Percentiles rank a stretch among this genome's conserved stretches.
Evolutionary conservation across 2,797 vertebrate species (phyloP).

Genomic region (Galago senegalensis): DNA sequence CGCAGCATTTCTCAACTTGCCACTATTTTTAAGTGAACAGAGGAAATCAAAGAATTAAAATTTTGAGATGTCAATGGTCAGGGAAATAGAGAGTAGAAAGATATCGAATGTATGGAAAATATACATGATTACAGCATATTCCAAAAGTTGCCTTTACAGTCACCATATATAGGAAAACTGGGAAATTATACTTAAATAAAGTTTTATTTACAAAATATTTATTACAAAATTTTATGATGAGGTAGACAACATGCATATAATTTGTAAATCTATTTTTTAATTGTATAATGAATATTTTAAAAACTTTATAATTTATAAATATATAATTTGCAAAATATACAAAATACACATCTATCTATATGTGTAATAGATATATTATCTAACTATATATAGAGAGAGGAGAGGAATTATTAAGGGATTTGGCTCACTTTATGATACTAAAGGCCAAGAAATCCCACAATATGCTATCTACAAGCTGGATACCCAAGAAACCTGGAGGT

Average conservation of each 20-base stretch:
- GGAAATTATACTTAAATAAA: too few species aligned
- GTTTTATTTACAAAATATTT: too few species aligned
- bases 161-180: too few species aligned
- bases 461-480: background rate
- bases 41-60: background rate
- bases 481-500: background rate
- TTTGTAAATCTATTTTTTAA: too few species aligned
- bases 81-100: background rate
- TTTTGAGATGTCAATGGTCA: background rate
- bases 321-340: too few species aligned
- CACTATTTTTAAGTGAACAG: conserved; percentile 2
- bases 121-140: background rate
- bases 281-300: too few species aligned
- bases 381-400: background rate
- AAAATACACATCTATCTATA: too few species aligned
- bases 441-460: background rate
- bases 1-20: background rate
- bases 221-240: too few species aligned
- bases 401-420: background rate
- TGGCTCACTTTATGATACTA: background rate
- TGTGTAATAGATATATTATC: too few species aligned
- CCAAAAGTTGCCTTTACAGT: too few species aligned
- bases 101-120: background rate
- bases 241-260: too few species aligned
- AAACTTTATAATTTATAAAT: too few species aligned